Conservation (phyloP, 2,888 invertebrate species). For the Zaprionus lineosus region DNA sequence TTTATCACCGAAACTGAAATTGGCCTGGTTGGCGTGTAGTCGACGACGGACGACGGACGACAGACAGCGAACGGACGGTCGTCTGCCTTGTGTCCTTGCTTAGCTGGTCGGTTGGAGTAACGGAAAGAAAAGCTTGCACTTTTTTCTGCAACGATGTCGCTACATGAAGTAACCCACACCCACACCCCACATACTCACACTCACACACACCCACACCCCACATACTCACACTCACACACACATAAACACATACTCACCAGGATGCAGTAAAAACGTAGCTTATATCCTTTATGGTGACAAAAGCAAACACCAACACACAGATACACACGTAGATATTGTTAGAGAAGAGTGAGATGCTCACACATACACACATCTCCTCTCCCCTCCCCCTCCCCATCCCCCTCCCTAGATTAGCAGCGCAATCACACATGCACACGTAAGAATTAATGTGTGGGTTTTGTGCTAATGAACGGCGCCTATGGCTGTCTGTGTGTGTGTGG, state of each 20-base stretch:
- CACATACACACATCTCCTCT: slow-evolving; percentile 20
- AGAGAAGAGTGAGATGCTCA: slow-evolving; percentile 7
- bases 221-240: background rate
- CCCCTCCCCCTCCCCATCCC: slow-evolving; percentile 50
- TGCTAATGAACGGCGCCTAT: slow-evolving; percentile 64
- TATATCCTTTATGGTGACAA: slow-evolving; percentile 59
- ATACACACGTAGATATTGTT: slow-evolving; percentile 22
- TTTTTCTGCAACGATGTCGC: slow-evolving; percentile 53
- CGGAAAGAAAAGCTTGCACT: slow-evolving; percentile 51
- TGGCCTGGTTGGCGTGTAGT: slow-evolving; percentile 62
- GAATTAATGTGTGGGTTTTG: slow-evolving; percentile 74
- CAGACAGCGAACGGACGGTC: too few relatives aligned
- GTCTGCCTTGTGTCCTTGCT: slow-evolving; percentile 25
- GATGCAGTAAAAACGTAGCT: slow-evolving; percentile 55
- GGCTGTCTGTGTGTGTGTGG: background rate
- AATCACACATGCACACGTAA: slow-evolving; percentile 27
- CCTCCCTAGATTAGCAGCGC: slow-evolving; percentile 55
- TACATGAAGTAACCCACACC: slow-evolving; percentile 44
- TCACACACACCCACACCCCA: background rate
- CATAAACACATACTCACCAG: background rate
- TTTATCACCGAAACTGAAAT: slow-evolving; percentile 78
- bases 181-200: slow-evolving; percentile 15
- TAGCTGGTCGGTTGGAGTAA: slow-evolving; percentile 28
- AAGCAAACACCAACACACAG: slow-evolving; percentile 45
- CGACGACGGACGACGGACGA: too few relatives aligned